Base-by-base conservation (phyloP, 2,113 vertebrate genomes). In the Macaca mulatta region DNA sequence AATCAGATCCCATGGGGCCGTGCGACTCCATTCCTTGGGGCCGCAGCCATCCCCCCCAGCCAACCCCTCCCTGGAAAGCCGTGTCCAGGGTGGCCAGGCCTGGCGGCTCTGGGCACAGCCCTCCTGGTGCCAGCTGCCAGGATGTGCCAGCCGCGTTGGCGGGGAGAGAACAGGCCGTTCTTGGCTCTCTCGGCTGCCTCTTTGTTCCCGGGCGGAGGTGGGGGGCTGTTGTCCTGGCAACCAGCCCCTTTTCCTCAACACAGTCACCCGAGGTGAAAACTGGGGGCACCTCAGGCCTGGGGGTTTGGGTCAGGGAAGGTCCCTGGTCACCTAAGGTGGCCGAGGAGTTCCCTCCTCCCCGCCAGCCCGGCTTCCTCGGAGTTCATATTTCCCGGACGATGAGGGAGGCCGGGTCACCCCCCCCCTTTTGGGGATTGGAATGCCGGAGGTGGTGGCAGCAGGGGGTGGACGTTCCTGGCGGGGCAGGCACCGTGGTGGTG, bases 91-190 rank as follows among this genome's bases (percentile, higher is more conserved):
- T 32, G 43, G 64, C 96, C 67, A 4, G 72, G 80, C 90, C 67
- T 0, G 5, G 57, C 16, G 11, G 78, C 77, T 72, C 70, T 18
- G 85, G 74, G 69, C 89, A 17, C 2, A 2, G 93, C 32, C 50
- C 75, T 86, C 67, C 0, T 1, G 43, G 45, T 2, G 85, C 52
- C 95, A 50, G 89, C 72, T 85, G 92, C 95, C 74, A 67, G 55
- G 88, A 52, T 30, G 87, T 89, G 84, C 87, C 77, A 27, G 92
- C 86, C 95, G 80, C 55, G 20, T 35, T 90, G 96, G 90, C 11
- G 9, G 83, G 30, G 25, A 61, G 13, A 17, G 93, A 85, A 97
- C 97, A 81, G 2, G 32, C 88, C 12, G 80, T 90, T 45, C 97
- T 81, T 75, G 92, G 89, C 74, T 25, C 22, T 61, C 59, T 70